Evolutionary conservation across 2,797 vertebrate genomes (phyloP), one percentile per base, ranked within the genome.

Genomic region (Psittacula derbiana): DNA sequence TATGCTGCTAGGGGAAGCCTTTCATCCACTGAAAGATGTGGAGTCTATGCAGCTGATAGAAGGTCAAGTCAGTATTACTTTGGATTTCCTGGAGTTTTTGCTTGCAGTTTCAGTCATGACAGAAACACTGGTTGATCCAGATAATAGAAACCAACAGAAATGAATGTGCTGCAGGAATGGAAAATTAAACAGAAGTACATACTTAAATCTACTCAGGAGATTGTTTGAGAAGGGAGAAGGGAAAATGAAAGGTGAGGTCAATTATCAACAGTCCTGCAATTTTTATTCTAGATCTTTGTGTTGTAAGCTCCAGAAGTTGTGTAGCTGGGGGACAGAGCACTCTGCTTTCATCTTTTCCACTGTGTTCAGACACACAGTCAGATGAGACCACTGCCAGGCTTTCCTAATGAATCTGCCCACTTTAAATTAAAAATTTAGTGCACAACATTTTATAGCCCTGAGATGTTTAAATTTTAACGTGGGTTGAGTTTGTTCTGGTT

Each of bases 381-480:
- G 70, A 73, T 83, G 74, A 96, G 84, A 79, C 71, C 57, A 47
- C 64, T 93, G 38, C 69, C 66, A 92, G 74, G 62, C 72, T 85
- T 90, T 88, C 71, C 41, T 84, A 95, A 90, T 92, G 73, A 96
- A 80, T 91, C 78, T 74, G n/a, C 60, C 66, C 47, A n/a, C 76
- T 92, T 90, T 11, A 84, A 93, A 94, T 96, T 93, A 96, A 97
- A 95, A 97, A 96, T 97, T 88, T 86, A 95, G 66, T 66, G 58
- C 7, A 8, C 43, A 86, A 15, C 52, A 43, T 91, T 86, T 90
- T 81, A 55, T 79, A 90, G 73, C 50, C 28, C 66, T 60, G 70
- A 92, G 66, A 70, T 95, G 53, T 94, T 97, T 94, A 95, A 97
- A 94, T 92, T 95, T 96, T 96, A 95, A 96, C 50, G 3, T 72